Base-by-base conservation (phyloP, 2,797 vertebrate species). In the Brotula barbata region DNA sequence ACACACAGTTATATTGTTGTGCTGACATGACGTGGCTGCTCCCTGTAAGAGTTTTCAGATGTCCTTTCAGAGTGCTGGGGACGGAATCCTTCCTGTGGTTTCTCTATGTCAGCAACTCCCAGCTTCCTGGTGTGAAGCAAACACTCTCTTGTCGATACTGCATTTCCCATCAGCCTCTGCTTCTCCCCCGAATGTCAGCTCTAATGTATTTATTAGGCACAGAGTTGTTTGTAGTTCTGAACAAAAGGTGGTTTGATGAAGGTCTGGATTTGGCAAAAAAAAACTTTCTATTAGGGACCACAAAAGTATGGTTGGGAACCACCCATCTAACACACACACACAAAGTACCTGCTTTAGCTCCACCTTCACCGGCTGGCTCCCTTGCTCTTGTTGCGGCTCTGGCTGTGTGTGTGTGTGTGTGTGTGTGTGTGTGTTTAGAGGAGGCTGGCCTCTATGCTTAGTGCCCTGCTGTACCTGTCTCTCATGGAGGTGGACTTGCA, bases 401-500 rank as follows among this genome's bases (percentile, higher is more conserved):
- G 57, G 55, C 40, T 76, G 66, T 71, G 72, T 60, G 74, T 59
- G 73, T 83, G 64, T 68, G 51, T 60, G 49, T 43, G 58, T 60
- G 65, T 65, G 67, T 81, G 75, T 77, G 64, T 75, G 76, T 61
- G 65, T 66, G 64, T 58, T 56, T 33, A 44, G 64, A 77, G 81
- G 80, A 87, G 88, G 85, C 80, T 60, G 82, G 80, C 80, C 81
- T 77, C 74, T 78, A 70, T 55, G 68, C 67, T 87, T 64, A 82
- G 86, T 89, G 85, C 87, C 81, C 84, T 85, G 82, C 86, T 85
- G 87, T 89, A 89, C 89, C 89, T 89, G 88, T 86, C 88, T 89
- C 85, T 89, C 74, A 89, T 88, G 87, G 87, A 88, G 87, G 88
- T 85, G 75, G 85, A 85, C 81, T 77, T 71, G 85, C 80, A 86